Evolutionary conservation across 2,797 vertebrate species (phyloP).

Genomic region (Cossypha dichroa): DNA sequence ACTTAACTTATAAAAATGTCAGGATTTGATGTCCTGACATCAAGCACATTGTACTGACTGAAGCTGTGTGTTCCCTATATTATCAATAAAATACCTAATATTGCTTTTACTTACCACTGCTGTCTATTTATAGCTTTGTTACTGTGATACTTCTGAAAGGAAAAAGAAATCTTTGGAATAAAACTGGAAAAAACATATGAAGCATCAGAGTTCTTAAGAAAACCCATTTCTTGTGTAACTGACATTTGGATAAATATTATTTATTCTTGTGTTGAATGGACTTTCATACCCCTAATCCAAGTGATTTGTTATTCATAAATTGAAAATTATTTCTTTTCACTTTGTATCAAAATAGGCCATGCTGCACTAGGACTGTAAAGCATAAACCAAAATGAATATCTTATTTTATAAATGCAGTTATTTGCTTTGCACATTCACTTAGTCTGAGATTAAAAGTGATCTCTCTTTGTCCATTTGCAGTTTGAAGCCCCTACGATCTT

Average conservation of each 20-base stretch:
- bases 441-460: neutral
- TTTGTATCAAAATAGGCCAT: neutral
- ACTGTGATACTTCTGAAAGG: neutral
- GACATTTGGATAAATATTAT: neutral
- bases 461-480: conserved; percentile 70
- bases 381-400: neutral
- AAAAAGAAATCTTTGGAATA: neutral
- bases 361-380: neutral
- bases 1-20: neutral
- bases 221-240: neutral
- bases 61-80: neutral
- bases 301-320: neutral
- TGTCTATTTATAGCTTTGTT: neutral
- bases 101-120: neutral
- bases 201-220: neutral
- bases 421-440: neutral
- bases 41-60: neutral
- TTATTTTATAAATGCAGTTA: neutral
- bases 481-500: conserved; percentile 86
- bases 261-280: neutral
- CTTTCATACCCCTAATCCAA: neutral
- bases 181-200: neutral
- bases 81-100: neutral
- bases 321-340: neutral
- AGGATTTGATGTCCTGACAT: neutral